These are phyloP conservation scores for Etia nguti DNA, from an alignment of 2,113 vertebrate genomes.

Conservation along the genomic window DNA sequence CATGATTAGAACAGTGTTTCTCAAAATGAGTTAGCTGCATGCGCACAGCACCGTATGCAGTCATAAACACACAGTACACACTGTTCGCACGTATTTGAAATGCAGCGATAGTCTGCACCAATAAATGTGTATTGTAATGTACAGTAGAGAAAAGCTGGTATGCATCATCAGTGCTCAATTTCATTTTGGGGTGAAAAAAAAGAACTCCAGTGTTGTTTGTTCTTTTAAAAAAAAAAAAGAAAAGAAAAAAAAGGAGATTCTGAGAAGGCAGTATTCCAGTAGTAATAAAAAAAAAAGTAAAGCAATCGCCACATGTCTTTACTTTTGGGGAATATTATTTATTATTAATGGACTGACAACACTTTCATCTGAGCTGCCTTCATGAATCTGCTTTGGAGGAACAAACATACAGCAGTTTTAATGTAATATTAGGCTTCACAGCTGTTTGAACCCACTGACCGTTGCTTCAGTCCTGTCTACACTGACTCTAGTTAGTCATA, in stretches of 20 bases:
- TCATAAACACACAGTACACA: background rate
- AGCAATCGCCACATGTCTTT: background rate
- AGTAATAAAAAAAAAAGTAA: background rate
- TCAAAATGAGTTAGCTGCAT: background rate
- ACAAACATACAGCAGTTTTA: background rate
- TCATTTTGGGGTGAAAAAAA: background rate
- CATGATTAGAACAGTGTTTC: background rate
- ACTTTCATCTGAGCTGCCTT: background rate
- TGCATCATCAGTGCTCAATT: background rate
- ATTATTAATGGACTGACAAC: background rate
- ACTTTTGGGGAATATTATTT: background rate
- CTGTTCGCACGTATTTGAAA: background rate
- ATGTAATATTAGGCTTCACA: background rate
- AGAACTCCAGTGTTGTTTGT: background rate
- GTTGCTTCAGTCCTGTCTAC: slow-evolving; percentile 21
- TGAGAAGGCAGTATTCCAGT: background rate
- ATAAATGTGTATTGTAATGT: background rate
- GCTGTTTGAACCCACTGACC: background rate
- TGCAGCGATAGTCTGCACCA: background rate
- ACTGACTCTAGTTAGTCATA: slow-evolving; percentile 21
- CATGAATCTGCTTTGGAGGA: background rate
- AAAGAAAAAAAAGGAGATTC: background rate
- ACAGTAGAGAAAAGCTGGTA: background rate
- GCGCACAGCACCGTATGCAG: background rate
- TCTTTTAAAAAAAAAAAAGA: background rate